These are phyloP conservation scores for Cololabis saira DNA, from an alignment of 2,113 vertebrate genomes.

Conservation along the genomic window DNA sequence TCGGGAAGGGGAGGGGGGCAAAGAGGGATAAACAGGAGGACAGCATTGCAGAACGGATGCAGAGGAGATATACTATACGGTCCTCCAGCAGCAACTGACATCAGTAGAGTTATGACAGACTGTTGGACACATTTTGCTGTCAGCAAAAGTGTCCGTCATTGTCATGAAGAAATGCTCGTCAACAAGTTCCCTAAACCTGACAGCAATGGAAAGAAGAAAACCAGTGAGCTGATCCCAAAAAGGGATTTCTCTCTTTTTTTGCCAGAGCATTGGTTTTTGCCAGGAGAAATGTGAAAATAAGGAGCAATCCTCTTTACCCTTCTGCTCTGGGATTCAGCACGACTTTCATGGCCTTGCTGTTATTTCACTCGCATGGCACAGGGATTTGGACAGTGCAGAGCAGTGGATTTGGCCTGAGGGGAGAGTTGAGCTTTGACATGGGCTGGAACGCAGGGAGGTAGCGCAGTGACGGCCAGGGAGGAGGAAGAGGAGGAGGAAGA, in stretches of 20 bases:
- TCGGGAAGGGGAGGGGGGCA: slow-evolving; percentile 17
- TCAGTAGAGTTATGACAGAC: slow-evolving; percentile 9
- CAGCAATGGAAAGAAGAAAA: slow-evolving; percentile 1
- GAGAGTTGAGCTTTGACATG: slow-evolving; percentile 52
- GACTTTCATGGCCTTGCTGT: slow-evolving; percentile 54
- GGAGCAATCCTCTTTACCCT: too few species aligned
- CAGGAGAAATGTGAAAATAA: too few species aligned
- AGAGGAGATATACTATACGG: not conserved
- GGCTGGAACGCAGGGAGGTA: slow-evolving; percentile 29
- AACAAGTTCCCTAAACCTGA: slow-evolving; percentile 1
- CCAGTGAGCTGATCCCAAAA: not conserved
- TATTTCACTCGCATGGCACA: slow-evolving; percentile 52
- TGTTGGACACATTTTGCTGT: not conserved
- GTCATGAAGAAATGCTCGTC: not conserved
- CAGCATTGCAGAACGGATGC: not conserved
- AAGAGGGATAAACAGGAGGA: slow-evolving; percentile 52
- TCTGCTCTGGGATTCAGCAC: slow-evolving; percentile 1
- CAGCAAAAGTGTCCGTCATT: not conserved
- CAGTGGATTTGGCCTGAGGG: slow-evolving; percentile 61
- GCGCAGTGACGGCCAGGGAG: slow-evolving; percentile 4
- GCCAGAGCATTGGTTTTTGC: too few species aligned
- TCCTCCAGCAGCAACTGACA: slow-evolving; percentile 23
- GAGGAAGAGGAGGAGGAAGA: slow-evolving; percentile 18
- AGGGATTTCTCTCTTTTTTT: not conserved
- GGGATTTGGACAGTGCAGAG: slow-evolving; percentile 63